A percentile compares a stretch with the other conserved stretches of the same genome.
phyloP scores from a whole-genome alignment of 2,797 vertebrate genomes.

The Sebastes flavidus region DNA sequence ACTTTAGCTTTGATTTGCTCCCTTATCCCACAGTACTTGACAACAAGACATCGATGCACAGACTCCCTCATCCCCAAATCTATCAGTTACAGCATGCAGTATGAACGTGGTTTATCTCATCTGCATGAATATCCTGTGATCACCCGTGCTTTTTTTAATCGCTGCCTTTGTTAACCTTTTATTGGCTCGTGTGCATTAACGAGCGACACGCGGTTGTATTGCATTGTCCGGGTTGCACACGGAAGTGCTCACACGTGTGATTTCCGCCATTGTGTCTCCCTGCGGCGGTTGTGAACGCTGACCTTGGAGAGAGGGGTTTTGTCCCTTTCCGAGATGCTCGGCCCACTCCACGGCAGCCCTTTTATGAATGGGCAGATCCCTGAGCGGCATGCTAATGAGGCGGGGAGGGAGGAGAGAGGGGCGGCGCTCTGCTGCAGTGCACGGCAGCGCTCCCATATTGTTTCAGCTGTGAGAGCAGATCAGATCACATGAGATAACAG shows the following conservation, averaged over 20 bases:
- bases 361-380: slow-evolving; percentile 73
- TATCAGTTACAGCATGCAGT: background rate
- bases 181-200: background rate
- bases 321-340: slow-evolving; percentile 46
- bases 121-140: slow-evolving; percentile 19
- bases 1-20: slow-evolving; percentile 32
- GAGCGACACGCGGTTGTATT: slow-evolving; percentile 6
- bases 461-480: slow-evolving; percentile 27
- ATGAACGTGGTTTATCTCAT: slow-evolving; percentile 20
- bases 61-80: slow-evolving; percentile 11
- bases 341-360: slow-evolving; percentile 53
- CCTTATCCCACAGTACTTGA: slow-evolving; percentile 28
- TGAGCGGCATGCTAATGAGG: slow-evolving; percentile 68
- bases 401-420: slow-evolving; percentile 12
- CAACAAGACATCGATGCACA: slow-evolving; percentile 16
- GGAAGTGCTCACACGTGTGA: slow-evolving; percentile 4
- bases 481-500: slow-evolving; percentile 12
- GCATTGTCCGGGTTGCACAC: slow-evolving; percentile 1
- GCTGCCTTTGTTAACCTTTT: slow-evolving; percentile 22
- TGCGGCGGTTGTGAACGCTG: slow-evolving; percentile 49
- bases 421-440: slow-evolving; percentile 54
- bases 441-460: slow-evolving; percentile 54
- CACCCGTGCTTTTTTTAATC: background rate
- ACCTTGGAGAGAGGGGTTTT: slow-evolving; percentile 69
- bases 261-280: slow-evolving; percentile 32